These are phyloP conservation scores for Daboia siamensis DNA, from an alignment of 2,113 vertebrate genomes.

Conservation along the genomic window DNA sequence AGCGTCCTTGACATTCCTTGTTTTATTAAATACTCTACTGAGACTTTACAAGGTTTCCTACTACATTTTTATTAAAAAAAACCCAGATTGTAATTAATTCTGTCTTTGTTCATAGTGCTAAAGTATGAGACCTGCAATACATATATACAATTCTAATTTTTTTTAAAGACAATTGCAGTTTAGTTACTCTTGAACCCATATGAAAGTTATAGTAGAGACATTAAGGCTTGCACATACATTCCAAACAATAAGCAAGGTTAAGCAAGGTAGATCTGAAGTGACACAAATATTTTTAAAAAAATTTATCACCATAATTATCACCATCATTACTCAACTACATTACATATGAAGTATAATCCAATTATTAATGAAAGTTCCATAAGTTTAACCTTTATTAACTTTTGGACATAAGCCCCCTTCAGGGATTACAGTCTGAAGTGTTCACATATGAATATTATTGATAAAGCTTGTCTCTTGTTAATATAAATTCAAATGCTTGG, in stretches of 20 bases:
- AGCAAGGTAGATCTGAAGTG: not conserved
- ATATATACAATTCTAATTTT: not conserved
- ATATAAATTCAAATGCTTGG: not conserved
- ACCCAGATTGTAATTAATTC: not conserved
- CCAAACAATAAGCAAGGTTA: not conserved
- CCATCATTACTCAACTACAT: not conserved
- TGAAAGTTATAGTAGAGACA: not conserved
- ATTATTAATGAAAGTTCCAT: not conserved
- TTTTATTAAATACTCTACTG: no score
- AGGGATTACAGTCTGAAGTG: not conserved
- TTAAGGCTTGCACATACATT: not conserved
- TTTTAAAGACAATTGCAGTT: not conserved
- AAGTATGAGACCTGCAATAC: not conserved
- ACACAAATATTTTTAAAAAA: not conserved
- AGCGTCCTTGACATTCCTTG: no score
- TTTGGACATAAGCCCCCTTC: not conserved
- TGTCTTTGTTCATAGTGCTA: not conserved
- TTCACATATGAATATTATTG: not conserved
- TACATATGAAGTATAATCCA: not conserved
- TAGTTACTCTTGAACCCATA: not conserved
- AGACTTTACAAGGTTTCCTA: no score
- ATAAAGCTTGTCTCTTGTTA: not conserved
- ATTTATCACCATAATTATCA: not conserved
- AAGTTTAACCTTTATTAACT: not conserved
- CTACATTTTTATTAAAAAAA: no score